Evolutionary conservation across 2,888 invertebrate species (phyloP), one percentile per base, ranked within the genome.

Genomic region (Pherbina coryleti): DNA sequence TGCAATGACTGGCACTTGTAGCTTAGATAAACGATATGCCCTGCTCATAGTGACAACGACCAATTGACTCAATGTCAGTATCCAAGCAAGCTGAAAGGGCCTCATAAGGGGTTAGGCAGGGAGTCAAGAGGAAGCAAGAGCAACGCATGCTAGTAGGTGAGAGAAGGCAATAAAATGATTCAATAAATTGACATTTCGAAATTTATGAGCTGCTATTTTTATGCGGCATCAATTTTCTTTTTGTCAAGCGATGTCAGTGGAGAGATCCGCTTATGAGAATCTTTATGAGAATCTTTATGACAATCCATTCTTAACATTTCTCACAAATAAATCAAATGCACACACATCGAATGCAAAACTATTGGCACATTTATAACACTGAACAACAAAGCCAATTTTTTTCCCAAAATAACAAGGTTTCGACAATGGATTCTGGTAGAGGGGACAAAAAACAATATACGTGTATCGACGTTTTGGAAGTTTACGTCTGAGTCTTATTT

Each of bases 21-120:
- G 55, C 17, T 14, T 37, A 55, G 75, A 75, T 75, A 55, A 75
- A 75, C 66, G 75, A 75, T 67, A 44, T 57, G 19, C 22, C 60
- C 37, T 14, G 60, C 60, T 9, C 28, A 9, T 4, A 28, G 25
- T 28, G 60, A 60, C 60, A 60, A 25, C 49, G 37, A 22, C 22
- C 44, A 49, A 22, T 44, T 60, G 60, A 25, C 60, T 28, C 28
- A 7, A 7, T 49, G 28, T 51, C 44, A 2, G 44, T 44, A 44
- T 44, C 14, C 44, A 1, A 7, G 3, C 44, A 44, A 44, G 60
- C 25, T 60, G 25, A 11, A 17, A 57, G 17, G 28, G 14, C 9
- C 28, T 9, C 5, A 22, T 25, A 3, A 57, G 3, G 9, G 9
- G 5, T 11, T 14, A 3, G 60, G 5, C 5, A 28, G 22, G 60